Evolutionary conservation across 2,113 vertebrate species (phyloP).

Genomic region (Recurvirostra avosetta): DNA sequence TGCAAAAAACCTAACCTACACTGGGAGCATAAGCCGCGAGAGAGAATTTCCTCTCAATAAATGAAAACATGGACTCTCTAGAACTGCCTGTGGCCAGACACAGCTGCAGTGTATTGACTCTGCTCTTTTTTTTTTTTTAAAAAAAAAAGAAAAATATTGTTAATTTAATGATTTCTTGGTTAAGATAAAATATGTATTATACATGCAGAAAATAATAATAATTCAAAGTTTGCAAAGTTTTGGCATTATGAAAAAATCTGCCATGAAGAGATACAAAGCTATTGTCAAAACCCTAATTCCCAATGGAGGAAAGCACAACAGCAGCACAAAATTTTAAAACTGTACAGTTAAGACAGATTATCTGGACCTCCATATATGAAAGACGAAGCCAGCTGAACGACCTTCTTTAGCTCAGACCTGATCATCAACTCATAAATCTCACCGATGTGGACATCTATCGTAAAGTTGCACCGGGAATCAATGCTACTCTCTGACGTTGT

Average conservation of each 20-base stretch:
- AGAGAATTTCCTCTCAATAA: background rate
- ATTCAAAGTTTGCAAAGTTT: background rate
- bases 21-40: background rate
- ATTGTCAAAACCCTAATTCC: background rate
- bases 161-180: background rate
- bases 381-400: background rate
- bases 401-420: background rate
- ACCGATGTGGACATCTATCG: background rate
- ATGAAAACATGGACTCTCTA: background rate
- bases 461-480: accelerated
- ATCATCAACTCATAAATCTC: background rate
- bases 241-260: background rate
- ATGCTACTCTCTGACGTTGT: background rate
- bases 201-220: background rate
- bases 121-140: accelerated
- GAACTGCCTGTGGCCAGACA: background rate
- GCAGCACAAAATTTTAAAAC: background rate
- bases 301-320: background rate
- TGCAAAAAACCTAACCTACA: background rate
- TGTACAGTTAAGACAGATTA: background rate
- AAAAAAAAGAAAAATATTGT: background rate
- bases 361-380: background rate
- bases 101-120: background rate
- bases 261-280: background rate
- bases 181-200: background rate